Conservation (phyloP, 2,888 invertebrate genomes). For the Mesodorylaimus sp. region DNA sequence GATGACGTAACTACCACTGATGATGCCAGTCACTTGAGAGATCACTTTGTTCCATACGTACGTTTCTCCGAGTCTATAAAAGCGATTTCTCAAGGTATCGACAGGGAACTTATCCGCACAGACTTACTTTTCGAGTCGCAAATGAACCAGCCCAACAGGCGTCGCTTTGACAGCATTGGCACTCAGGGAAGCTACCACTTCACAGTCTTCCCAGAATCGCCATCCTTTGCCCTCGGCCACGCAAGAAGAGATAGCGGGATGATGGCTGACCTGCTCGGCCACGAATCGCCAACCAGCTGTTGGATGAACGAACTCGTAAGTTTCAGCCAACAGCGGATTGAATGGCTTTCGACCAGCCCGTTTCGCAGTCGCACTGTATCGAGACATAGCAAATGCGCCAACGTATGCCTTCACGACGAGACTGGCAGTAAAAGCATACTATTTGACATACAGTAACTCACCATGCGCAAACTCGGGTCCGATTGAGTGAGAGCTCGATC, state of each 20-base stretch:
- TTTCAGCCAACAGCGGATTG: constrained; percentile 86
- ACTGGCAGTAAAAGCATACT: too few species aligned
- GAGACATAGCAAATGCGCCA: constrained; percentile 72
- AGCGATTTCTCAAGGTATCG: neutral
- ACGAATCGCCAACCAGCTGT: constrained; percentile 72
- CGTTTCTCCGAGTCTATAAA: constrained; percentile 47
- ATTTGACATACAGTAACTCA: too few species aligned
- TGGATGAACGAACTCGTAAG: constrained; percentile 82
- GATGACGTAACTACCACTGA: constrained; percentile 63
- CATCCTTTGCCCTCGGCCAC: constrained; percentile 4
- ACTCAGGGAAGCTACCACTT: too few species aligned
- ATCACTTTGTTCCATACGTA: constrained; percentile 65
- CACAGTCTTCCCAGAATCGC: constrained; percentile 5
- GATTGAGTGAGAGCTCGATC: neutral
- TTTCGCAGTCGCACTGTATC: constrained; percentile 37
- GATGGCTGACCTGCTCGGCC: constrained; percentile 58
- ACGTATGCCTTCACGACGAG: constrained; percentile 42
- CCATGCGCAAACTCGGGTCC: constrained; percentile 1
- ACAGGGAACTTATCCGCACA: neutral
- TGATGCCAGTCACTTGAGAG: constrained; percentile 64
- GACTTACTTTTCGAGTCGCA: neutral
- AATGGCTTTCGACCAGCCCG: constrained; percentile 80
- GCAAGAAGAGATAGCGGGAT: constrained; percentile 8
- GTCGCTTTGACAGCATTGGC: too few species aligned
- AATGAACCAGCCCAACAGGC: neutral